Evolutionary conservation across 2,797 vertebrate genomes (phyloP).

Genomic region (Philypnodon macrostomus): DNA sequence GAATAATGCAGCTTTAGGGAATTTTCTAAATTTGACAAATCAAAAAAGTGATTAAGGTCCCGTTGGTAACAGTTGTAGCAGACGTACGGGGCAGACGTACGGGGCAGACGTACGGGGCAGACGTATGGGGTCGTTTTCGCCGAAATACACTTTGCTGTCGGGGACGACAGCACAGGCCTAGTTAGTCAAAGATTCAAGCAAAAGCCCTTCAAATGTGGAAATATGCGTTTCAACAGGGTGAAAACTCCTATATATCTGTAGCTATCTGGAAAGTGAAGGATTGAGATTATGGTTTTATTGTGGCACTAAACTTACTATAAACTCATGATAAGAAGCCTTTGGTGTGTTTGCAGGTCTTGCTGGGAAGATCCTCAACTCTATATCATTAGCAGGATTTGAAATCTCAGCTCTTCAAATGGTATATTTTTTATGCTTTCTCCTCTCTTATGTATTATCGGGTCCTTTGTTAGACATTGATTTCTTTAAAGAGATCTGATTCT

Average conservation of each 20-base stretch:
- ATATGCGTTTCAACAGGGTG: not conserved
- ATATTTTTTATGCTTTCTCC: conserved; percentile 24
- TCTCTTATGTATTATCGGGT: not conserved
- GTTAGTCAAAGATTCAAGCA: not conserved
- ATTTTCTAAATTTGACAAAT: too few species aligned
- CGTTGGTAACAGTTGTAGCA: too few species aligned
- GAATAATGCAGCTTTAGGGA: too few species aligned
- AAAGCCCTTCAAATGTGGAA: not conserved
- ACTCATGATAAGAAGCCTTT: conserved; percentile 12
- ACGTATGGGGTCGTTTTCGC: too few species aligned
- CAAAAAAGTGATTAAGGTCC: too few species aligned
- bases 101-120: too few species aligned
- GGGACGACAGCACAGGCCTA: too few species aligned
- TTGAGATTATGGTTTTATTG: conserved; percentile 18
- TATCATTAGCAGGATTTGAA: conserved; percentile 85
- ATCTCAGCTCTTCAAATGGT: conserved; percentile 95
- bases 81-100: too few species aligned
- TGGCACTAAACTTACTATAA: conserved; percentile 23
- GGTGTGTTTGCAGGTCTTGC: conserved; percentile 78
- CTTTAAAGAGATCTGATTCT: too few species aligned
- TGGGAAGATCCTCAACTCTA: conserved; percentile 88
- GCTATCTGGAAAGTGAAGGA: not conserved
- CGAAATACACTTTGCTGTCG: too few species aligned
- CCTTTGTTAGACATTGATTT: too few species aligned
- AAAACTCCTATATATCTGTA: not conserved